Evolutionary conservation across 1,140 invertebrate genomes (phyloP), one percentile per base, ranked within the genome.

Genomic region (Pteromalus puparum): DNA sequence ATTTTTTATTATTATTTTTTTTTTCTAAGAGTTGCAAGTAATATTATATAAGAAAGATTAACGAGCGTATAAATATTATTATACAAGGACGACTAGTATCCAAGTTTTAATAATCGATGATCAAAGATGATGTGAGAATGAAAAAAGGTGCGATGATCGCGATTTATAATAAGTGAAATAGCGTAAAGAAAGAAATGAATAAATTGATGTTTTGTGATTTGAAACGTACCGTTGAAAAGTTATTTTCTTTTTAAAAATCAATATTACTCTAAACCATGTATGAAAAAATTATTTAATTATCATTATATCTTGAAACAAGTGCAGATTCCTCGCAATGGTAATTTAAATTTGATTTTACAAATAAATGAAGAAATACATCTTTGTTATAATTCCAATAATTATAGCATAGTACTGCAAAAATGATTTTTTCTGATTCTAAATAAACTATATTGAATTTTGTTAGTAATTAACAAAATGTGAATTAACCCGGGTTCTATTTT

Each of bases 181-280:
- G 76, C 76, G 38, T 82, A 67, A 88, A 89, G 61, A 87, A 84
- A 87, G 84, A 82, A 88, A 87, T 85, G 86, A 85, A 77, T 9
- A 77, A 87, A 73, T 82, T 70, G 18, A 88, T 78, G 76, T 86
- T 79, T 79, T 70, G 21, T 38, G 38, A 65, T 26, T 84, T 81
- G 72, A 84, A 84, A 84, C 72, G 77, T 74, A 74, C 67, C 65
- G 7, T 75, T 77, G 12, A 77, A 24, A 70, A 77, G 21, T 28
- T 70, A 28, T 70, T 18, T 70, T 30, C 68, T 13, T 30, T 30
- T 68, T 28, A 70, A 12, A 30, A 61, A 61, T 61, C 7, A 5
- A 42, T 42, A 7, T 42, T 42, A 42, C 38, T 42, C 10, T 7
- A 42, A 42, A 42, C 9, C 5, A 42, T 9, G 38, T 42, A 9